A percentile compares a stretch with the other conserved stretches of the same genome.
phyloP scores from a whole-genome alignment of 2,113 vertebrate genomes.

The Salvelinus namaycush region DNA sequence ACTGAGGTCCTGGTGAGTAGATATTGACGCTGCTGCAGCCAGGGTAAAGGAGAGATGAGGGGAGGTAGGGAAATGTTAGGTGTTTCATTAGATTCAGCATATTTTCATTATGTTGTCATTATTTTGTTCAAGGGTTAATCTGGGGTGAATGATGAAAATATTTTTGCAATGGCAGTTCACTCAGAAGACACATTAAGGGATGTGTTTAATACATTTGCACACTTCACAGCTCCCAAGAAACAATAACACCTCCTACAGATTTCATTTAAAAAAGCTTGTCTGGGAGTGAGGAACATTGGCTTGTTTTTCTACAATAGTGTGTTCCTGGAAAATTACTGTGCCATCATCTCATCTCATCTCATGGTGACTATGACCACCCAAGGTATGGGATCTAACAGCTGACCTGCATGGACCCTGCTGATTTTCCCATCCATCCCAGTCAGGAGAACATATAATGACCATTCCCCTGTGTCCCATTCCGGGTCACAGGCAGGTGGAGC shows the following conservation, averaged over 20 bases:
- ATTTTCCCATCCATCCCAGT: constrained; percentile 36
- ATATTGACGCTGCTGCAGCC: not conserved
- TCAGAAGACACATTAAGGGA: too few species aligned
- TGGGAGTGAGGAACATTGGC: not conserved
- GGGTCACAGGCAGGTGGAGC: constrained; percentile 54
- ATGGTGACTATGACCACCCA: not conserved
- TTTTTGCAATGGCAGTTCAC: too few species aligned
- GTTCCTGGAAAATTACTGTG: constrained; percentile 26
- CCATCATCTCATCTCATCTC: not conserved
- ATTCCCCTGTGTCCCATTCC: constrained; percentile 2
- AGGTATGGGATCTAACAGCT: not conserved
- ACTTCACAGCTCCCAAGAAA: not conserved
- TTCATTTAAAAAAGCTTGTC: not conserved
- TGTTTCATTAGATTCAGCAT: constrained; percentile 53
- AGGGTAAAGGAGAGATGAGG: not conserved
- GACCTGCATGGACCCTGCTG: constrained; percentile 15
- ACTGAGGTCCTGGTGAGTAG: too few species aligned
- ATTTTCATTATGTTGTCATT: constrained; percentile 38
- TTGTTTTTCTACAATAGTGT: not conserved
- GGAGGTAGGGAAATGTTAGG: constrained; percentile 42
- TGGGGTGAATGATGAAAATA: not conserved
- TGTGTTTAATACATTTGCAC: too few species aligned
- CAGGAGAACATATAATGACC: constrained; percentile 36
- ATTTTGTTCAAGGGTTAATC: constrained; percentile 13
- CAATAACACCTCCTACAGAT: too few species aligned